Evolutionary conservation across 1,140 invertebrate species (phyloP).

Genomic region (Polypedilum pembai): DNA sequence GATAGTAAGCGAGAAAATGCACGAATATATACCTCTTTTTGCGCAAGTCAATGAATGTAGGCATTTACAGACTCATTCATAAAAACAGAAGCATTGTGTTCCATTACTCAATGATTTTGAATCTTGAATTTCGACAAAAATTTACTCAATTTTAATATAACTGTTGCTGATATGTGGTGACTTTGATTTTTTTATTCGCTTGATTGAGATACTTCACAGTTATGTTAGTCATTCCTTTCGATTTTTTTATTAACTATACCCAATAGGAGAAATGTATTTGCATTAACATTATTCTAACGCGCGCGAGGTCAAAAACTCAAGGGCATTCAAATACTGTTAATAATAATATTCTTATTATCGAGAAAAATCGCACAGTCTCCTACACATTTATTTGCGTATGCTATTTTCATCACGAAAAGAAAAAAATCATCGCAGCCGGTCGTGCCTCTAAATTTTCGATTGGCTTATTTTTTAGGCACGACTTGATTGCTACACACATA

Average conservation of each 20-base stretch:
- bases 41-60: not conserved
- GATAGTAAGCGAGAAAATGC: not conserved
- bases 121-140: too few species aligned
- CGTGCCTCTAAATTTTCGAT: constrained; percentile 25
- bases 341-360: not conserved
- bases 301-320: not conserved
- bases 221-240: too few species aligned
- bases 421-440: not conserved
- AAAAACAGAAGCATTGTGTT: not conserved
- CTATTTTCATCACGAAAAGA: too few species aligned
- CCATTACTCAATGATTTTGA: too few species aligned
- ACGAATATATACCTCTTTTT: not conserved
- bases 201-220: too few species aligned
- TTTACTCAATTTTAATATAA: too few species aligned
- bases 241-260: too few species aligned
- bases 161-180: too few species aligned
- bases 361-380: not conserved
- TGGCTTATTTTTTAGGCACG: constrained; percentile 25
- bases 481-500: not conserved
- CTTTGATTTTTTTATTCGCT: too few species aligned
- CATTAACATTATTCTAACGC: not conserved
- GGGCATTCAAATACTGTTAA: not conserved
- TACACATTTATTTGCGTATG: not conserved
- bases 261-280: too few species aligned
- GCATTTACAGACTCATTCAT: not conserved